These are phyloP conservation scores for Morpho achilles DNA, from an alignment of 2,888 invertebrate species.

Conservation along the genomic window DNA sequence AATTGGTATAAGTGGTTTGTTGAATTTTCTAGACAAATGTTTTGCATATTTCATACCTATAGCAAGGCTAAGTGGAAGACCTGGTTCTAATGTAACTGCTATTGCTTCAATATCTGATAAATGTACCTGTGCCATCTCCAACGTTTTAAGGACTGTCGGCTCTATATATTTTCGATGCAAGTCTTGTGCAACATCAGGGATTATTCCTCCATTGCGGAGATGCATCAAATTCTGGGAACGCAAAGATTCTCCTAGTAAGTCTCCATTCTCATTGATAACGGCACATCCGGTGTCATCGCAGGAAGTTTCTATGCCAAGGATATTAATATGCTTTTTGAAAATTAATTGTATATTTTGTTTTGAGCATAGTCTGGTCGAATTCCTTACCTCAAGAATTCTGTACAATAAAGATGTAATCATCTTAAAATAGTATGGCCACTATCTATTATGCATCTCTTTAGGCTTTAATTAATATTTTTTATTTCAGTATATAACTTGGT, in stretches of 20 bases:
- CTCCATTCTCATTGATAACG: constrained; percentile 86
- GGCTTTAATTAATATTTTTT: no score
- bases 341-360: no score
- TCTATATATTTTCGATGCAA: constrained; percentile 90
- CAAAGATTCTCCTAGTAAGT: constrained; percentile 88
- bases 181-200: constrained; percentile 92
- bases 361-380: neutral
- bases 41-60: constrained; percentile 93
- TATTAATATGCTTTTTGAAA: constrained; percentile 25
- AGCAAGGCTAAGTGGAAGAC: constrained; percentile 86
- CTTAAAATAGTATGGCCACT: no score
- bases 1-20: constrained; percentile 95
- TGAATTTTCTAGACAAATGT: constrained; percentile 81
- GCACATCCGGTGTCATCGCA: constrained; percentile 99
- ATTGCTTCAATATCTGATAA: constrained; percentile 89
- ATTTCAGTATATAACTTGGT: no score
- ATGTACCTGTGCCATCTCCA: constrained; percentile 79
- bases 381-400: neutral
- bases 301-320: constrained; percentile 98
- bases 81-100: constrained; percentile 93
- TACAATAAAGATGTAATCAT: no score
- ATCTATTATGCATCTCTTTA: neutral
- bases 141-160: constrained; percentile 83
- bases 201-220: constrained; percentile 90
- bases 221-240: constrained; percentile 89